Evolutionary conservation across 2,113 vertebrate species (phyloP), one percentile per base, ranked within the genome.

Genomic region (Psittacara wagleri): DNA sequence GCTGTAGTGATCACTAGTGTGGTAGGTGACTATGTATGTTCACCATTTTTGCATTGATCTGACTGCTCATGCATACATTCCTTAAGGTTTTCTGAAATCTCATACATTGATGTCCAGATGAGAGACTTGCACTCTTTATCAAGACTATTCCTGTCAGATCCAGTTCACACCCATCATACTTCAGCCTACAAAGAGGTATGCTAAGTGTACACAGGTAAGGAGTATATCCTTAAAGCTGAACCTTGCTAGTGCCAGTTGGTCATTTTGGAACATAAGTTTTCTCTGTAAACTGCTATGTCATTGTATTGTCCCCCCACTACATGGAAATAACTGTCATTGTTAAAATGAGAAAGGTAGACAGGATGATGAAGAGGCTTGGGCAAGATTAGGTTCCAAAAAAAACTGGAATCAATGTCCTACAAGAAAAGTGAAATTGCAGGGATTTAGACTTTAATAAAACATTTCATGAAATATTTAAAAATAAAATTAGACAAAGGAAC

Each of bases 1-100:
- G 2, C 0, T 48, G 3, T 16, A 61, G 28, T 28, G 17, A 23
- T 68, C 46, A 25, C 17, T 28, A 31, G 29, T 23, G 17, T 0
- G 0, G 3, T 52, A 89, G 16, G 11, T 0, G 3, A 35, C 2
- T 49, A 13, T 3, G 4, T 69, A 9, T 3, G 4, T 66, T 69
- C 15, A 48, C 3, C 1, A 2, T 41, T 51, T 54, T 70, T 82
- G 13, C 48, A 51, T 18, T 73, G 9, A 20, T 80, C 29, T 83
- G 52, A 28, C 6, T 3, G 14, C n/a, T 80, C 49, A 28, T 25
- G 17, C 2, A 33, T 11, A 9, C 4, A 46, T 73, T n/a, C 6
- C 22, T 66, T 62, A 51, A n/a, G 9, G 2, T 52, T 83, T 94
- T 81, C 64, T 84, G 41, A 83, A 91, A 74, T 78, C 8, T 57